Conservation (phyloP, 2,113 vertebrate genomes). For the Phalacrocorax pelagicus region DNA sequence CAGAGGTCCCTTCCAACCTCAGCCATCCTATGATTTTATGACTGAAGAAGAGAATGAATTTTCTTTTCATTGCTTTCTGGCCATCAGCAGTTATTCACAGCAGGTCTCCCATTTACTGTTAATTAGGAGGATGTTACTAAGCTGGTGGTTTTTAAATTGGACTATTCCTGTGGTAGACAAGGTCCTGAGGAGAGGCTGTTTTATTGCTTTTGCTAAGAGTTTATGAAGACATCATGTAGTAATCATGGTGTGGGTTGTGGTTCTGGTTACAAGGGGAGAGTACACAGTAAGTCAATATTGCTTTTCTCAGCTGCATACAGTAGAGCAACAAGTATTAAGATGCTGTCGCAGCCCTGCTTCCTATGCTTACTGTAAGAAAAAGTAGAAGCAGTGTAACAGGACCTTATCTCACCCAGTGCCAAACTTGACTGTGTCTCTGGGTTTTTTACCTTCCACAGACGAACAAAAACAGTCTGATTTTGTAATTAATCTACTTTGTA, state of each 20-base stretch:
- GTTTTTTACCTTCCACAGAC: neutral
- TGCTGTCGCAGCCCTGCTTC: neutral
- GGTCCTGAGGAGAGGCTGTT: neutral
- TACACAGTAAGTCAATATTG: neutral
- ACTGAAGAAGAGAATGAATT: neutral
- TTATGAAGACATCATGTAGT: neutral
- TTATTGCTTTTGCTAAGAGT: neutral
- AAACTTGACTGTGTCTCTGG: neutral
- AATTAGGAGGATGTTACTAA: neutral
- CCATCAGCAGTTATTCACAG: neutral
- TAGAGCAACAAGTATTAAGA: neutral
- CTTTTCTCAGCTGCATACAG: neutral
- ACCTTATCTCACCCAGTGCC: neutral
- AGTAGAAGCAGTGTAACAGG: neutral
- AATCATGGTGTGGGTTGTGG: neutral
- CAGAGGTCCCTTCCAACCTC: neutral
- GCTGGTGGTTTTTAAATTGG: neutral
- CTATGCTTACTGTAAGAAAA: neutral
- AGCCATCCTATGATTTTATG: neutral
- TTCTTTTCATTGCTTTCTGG: neutral
- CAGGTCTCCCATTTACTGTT: neutral
- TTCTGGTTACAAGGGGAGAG: neutral
- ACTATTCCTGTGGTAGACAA: neutral
- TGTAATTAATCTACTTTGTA: neutral
- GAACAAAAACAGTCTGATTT: neutral